Evolutionary conservation across 2,113 vertebrate species (phyloP).

Genomic region (Athene noctua): DNA sequence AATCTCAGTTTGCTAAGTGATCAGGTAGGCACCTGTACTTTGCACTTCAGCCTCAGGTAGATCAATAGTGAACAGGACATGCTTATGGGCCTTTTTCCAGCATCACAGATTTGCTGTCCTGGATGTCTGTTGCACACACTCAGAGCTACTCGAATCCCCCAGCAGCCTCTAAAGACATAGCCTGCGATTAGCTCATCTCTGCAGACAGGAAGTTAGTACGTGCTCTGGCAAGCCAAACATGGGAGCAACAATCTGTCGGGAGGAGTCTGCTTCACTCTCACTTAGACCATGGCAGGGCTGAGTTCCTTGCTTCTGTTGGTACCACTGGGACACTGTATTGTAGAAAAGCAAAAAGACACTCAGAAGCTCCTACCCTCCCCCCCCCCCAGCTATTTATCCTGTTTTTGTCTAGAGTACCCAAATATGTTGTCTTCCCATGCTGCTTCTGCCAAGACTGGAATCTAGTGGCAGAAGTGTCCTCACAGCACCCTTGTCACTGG

Average conservation of each 20-base stretch:
- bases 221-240: slow-evolving; percentile 1
- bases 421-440: neutral
- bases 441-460: neutral
- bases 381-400: neutral
- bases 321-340: neutral
- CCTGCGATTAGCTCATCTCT: slow-evolving; percentile 19
- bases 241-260: neutral
- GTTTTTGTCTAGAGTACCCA: neutral
- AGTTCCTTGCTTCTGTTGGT: neutral
- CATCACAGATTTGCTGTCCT: neutral
- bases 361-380: neutral
- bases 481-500: neutral
- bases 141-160: neutral
- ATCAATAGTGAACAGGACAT: neutral
- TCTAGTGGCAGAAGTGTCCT: neutral
- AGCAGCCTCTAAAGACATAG: neutral
- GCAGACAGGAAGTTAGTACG: neutral
- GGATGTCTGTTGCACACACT: neutral
- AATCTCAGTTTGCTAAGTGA: neutral
- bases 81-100: neutral
- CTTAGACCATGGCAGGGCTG: neutral
- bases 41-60: neutral
- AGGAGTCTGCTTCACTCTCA: neutral
- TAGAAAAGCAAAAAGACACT: neutral
- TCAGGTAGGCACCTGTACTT: neutral